These are phyloP conservation scores for Rugalucina vietnamica DNA, from an alignment of 2,888 invertebrate species.

Conservation along the genomic window DNA sequence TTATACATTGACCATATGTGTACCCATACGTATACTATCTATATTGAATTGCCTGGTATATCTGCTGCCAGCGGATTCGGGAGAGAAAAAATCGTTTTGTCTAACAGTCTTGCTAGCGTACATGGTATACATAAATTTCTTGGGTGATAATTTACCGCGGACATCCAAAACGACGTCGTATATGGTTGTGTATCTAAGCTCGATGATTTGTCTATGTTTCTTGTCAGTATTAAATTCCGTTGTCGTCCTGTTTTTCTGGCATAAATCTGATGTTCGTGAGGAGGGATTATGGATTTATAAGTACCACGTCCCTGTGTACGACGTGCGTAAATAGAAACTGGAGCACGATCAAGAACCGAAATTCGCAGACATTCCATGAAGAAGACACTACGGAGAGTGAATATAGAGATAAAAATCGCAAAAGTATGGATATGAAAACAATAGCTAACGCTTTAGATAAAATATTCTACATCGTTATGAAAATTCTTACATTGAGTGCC, in stretches of 20 bases:
- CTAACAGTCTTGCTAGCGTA: not conserved
- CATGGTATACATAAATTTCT: not conserved
- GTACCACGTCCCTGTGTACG: too few relatives aligned
- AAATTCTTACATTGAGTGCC: too few relatives aligned
- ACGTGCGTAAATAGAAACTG: too few relatives aligned
- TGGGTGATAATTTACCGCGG: not conserved
- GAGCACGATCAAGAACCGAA: too few relatives aligned
- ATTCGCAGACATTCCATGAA: too few relatives aligned
- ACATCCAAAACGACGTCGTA: not conserved
- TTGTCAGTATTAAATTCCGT: not conserved
- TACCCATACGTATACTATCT: not conserved
- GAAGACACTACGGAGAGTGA: too few relatives aligned
- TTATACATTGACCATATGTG: not conserved
- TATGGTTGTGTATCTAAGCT: not conserved
- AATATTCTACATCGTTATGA: too few relatives aligned
- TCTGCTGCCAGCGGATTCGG: not conserved
- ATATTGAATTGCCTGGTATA: not conserved
- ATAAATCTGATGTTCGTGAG: not conserved
- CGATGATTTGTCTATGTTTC: not conserved
- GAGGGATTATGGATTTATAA: too few relatives aligned
- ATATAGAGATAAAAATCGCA: too few relatives aligned
- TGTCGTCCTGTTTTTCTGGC: not conserved
- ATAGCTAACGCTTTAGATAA: too few relatives aligned
- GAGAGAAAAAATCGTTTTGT: not conserved
- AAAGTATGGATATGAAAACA: too few relatives aligned